A percentile compares a stretch with the other conserved stretches of the same genome.
phyloP scores from a whole-genome alignment of 92 coral and sea anemone species.

The Epizoanthus stellaris region DNA sequence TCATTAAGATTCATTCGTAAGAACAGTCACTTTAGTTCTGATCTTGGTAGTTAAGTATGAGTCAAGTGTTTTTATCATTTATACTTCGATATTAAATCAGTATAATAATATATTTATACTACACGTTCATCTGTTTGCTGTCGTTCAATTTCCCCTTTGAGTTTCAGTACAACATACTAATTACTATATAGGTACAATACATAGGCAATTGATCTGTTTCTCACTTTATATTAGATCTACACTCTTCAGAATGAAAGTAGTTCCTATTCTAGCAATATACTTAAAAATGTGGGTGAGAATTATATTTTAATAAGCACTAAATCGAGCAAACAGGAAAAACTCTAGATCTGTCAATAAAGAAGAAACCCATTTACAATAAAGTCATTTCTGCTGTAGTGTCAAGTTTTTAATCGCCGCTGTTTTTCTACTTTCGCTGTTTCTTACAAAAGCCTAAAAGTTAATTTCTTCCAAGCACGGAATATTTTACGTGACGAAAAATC shows the following conservation, averaged over 20 bases:
- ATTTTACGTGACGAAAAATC: no score
- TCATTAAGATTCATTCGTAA: background rate
- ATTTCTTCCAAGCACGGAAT: no score
- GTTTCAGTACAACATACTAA: no score
- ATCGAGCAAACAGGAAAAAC: slow-evolving; percentile 8
- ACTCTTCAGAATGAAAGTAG: background rate
- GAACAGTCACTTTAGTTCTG: background rate
- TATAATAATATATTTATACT: background rate
- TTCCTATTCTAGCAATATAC: background rate
- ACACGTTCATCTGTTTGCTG: no score
- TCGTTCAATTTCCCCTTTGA: no score
- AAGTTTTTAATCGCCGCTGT: no score
- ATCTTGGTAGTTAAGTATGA: background rate
- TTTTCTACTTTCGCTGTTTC: no score
- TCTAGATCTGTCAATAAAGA: background rate
- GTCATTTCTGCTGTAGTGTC: background rate
- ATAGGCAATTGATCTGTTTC: background rate
- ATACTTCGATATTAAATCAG: no score
- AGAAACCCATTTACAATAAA: background rate
- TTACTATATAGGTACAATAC: background rate
- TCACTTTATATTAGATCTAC: background rate
- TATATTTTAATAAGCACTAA: background rate
- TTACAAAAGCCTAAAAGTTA: no score
- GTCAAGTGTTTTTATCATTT: slow-evolving; percentile 2
- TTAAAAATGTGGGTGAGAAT: background rate